A percentile compares a stretch with the other conserved stretches of the same genome.
phyloP scores from a whole-genome alignment of 2,888 invertebrate species.

The Meiosimyza platycephala region DNA sequence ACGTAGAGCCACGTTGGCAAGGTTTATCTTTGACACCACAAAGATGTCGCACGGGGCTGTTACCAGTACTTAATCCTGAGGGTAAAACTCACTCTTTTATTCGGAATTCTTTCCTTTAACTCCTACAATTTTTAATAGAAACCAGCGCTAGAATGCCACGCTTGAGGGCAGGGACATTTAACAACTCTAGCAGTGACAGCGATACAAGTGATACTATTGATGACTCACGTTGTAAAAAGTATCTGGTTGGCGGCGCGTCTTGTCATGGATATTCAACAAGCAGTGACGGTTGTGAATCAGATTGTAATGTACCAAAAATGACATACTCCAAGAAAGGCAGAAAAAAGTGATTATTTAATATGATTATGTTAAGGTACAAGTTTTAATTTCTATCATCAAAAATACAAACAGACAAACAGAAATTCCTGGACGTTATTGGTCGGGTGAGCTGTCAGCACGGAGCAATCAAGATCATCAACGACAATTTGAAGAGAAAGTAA shows the following conservation, averaged over 20 bases:
- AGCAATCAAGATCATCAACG: conserved; percentile 91
- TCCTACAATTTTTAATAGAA: not conserved
- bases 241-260: conserved; percentile 30
- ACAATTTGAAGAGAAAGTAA: conserved; percentile 82
- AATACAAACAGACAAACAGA: conserved; percentile 48
- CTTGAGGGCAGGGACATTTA: conserved; percentile 43
- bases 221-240: conserved; percentile 25
- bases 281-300: conserved; percentile 67
- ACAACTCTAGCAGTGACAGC: conserved; percentile 63
- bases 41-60: conserved; percentile 63
- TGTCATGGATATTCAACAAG: conserved; percentile 57
- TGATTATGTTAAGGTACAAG: not conserved
- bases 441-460: conserved; percentile 79
- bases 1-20: conserved; percentile 58
- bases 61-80: conserved; percentile 60
- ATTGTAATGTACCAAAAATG: conserved; percentile 51
- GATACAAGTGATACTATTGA: conserved; percentile 54
- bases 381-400: conserved; percentile 1
- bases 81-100: conserved; percentile 42
- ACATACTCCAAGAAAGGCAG: conserved; percentile 39
- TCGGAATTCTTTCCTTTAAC: not conserved
- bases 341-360: conserved; percentile 29
- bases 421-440: conserved; percentile 77
- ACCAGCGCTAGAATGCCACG: too few species aligned
- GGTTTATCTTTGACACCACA: conserved; percentile 64